These are phyloP conservation scores for Penelope pileata DNA, from an alignment of 2,113 vertebrate species.

Conservation along the genomic window DNA sequence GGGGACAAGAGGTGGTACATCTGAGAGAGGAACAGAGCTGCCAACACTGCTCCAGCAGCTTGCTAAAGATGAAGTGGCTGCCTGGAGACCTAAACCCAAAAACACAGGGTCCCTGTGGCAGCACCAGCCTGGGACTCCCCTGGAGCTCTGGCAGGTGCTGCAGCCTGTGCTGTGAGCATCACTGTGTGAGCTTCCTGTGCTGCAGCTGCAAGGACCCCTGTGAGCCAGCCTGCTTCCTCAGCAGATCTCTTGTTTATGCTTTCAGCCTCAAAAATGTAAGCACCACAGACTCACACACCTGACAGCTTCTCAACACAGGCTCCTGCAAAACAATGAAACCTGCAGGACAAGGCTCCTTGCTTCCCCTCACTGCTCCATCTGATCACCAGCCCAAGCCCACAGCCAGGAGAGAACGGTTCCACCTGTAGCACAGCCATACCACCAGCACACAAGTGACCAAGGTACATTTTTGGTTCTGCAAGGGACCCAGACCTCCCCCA, in stretches of 20 bases:
- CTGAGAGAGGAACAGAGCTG: rapidly evolving
- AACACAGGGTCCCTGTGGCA: background rate
- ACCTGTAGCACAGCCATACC: background rate
- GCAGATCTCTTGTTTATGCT: background rate
- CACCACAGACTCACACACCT: background rate
- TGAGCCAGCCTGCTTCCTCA: background rate
- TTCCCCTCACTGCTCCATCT: background rate
- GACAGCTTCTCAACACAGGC: background rate
- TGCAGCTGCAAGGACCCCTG: background rate
- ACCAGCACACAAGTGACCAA: background rate
- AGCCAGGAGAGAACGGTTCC: background rate
- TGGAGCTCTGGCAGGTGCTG: background rate
- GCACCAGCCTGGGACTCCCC: background rate
- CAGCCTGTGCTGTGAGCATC: background rate
- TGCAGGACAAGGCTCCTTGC: background rate
- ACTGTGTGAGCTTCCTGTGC: background rate
- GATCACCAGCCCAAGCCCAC: background rate
- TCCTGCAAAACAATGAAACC: background rate
- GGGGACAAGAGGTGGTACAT: background rate
- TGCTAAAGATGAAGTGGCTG: rapidly evolving
- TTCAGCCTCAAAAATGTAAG: rapidly evolving
- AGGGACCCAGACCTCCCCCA: background rate
- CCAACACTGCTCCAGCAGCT: background rate
- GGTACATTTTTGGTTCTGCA: background rate
- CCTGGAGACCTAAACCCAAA: background rate